Evolutionary conservation across 2,888 invertebrate genomes (phyloP).

Genomic region (Agrilus biguttatus): DNA sequence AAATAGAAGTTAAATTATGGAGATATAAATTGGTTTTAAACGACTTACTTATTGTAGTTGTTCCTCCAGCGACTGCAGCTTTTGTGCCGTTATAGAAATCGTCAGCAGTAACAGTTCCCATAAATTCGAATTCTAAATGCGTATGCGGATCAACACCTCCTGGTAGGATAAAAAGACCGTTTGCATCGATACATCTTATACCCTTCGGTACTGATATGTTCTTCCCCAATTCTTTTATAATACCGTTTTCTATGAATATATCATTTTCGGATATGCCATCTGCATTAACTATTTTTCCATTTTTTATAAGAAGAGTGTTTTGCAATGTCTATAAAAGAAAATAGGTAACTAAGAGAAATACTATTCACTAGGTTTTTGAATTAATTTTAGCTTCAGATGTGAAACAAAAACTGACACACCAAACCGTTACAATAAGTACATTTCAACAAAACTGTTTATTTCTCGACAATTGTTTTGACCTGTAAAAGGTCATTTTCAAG

Average conservation of each 20-base stretch:
- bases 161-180: conserved; percentile 79
- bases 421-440: too few relatives aligned
- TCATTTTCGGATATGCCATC: conserved; percentile 74
- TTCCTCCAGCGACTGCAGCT: conserved; percentile 89
- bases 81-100: conserved; percentile 90
- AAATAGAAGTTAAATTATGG: not conserved
- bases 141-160: conserved; percentile 92
- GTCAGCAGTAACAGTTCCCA: conserved; percentile 70
- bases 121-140: conserved; percentile 81
- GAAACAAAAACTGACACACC: too few relatives aligned
- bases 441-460: too few relatives aligned
- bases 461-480: too few relatives aligned
- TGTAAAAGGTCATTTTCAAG: too few relatives aligned
- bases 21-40: not conserved
- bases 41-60: conserved; percentile 73
- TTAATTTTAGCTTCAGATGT: too few relatives aligned
- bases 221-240: conserved; percentile 74
- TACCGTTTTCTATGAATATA: conserved; percentile 85
- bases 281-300: conserved; percentile 85
- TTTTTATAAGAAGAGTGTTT: conserved; percentile 51
- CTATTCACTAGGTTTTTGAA: too few relatives aligned
- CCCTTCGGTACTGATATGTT: conserved; percentile 69
- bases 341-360: too few relatives aligned
- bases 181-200: conserved; percentile 74
- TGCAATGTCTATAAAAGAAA: too few relatives aligned